Evolutionary conservation across 2,113 vertebrate genomes (phyloP).

Genomic region (Nibea albiflora): DNA sequence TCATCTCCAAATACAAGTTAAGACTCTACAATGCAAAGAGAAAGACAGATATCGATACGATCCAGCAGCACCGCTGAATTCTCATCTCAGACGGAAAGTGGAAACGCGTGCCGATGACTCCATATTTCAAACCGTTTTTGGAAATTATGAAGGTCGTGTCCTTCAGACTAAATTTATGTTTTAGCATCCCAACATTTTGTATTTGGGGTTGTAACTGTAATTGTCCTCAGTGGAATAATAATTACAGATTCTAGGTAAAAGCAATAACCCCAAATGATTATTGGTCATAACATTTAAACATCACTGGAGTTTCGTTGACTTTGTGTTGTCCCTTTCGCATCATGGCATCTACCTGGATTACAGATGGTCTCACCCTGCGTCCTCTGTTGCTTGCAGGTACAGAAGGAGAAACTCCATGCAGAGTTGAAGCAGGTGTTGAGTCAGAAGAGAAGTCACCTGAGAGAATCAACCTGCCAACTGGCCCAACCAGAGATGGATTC

Average conservation of each 20-base stretch:
- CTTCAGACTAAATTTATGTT: no score
- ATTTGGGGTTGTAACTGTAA: no score
- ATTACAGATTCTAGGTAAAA: not conserved
- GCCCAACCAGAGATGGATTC: conserved; percentile 79
- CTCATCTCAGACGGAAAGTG: no score
- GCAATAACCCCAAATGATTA: not conserved
- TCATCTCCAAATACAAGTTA: no score
- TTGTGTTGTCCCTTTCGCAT: not conserved
- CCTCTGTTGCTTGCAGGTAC: conserved; percentile 78
- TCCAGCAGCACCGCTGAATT: no score
- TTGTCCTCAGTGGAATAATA: not conserved
- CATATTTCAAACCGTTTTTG: no score
- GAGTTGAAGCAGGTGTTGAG: conserved; percentile 89
- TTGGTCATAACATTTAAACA: not conserved
- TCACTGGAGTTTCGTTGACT: not conserved
- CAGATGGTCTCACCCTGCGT: not conserved
- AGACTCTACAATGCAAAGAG: no score
- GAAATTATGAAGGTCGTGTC: no score
- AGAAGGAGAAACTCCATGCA: conserved; percentile 90
- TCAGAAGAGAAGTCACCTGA: conserved; percentile 83
- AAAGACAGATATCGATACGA: no score
- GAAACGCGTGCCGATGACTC: no score
- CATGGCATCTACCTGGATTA: not conserved
- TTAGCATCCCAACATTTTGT: no score
- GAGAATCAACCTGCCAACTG: conserved; percentile 69